Evolutionary conservation across 2,797 vertebrate species (phyloP).

Genomic region (Hirundo rustica): DNA sequence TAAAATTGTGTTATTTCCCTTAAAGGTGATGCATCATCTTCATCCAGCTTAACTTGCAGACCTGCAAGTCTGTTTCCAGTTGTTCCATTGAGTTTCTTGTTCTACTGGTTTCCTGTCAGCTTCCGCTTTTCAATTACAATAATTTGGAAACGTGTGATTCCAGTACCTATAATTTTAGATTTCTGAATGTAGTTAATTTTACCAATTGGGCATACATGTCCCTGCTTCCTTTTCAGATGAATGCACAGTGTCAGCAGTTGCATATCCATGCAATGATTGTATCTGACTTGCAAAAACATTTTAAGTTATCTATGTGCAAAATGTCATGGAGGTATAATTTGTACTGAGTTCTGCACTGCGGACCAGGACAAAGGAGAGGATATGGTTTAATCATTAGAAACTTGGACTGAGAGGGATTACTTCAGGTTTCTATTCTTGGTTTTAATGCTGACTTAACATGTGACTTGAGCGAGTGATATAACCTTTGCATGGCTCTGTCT

Average conservation of each 20-base stretch:
- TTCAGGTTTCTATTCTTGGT: conserved; percentile 57
- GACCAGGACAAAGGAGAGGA: conserved; percentile 27
- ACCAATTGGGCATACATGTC: not conserved
- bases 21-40: conserved; percentile 39
- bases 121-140: conserved; percentile 37
- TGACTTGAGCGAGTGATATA: conserved; percentile 38
- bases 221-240: not conserved
- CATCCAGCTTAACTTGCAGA: conserved; percentile 43
- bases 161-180: conserved; percentile 29
- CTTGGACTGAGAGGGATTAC: conserved; percentile 25
- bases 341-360: not conserved
- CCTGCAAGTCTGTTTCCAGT: conserved; percentile 30
- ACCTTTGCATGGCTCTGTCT: conserved; percentile 12
- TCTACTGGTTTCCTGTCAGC: conserved; percentile 49
- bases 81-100: conserved; percentile 34
- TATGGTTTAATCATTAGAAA: conserved; percentile 61
- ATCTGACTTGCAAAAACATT: not conserved
- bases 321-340: conserved; percentile 16
- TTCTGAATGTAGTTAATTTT: conserved; percentile 34
- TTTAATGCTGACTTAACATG: conserved; percentile 52
- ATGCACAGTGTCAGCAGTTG: not conserved
- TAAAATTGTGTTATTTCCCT: conserved; percentile 62
- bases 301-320: not conserved
- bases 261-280: not conserved
- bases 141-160: conserved; percentile 6